These are phyloP conservation scores for Holacanthella duospinosa DNA, from an alignment of 2,888 invertebrate genomes.

Conservation along the genomic window DNA sequence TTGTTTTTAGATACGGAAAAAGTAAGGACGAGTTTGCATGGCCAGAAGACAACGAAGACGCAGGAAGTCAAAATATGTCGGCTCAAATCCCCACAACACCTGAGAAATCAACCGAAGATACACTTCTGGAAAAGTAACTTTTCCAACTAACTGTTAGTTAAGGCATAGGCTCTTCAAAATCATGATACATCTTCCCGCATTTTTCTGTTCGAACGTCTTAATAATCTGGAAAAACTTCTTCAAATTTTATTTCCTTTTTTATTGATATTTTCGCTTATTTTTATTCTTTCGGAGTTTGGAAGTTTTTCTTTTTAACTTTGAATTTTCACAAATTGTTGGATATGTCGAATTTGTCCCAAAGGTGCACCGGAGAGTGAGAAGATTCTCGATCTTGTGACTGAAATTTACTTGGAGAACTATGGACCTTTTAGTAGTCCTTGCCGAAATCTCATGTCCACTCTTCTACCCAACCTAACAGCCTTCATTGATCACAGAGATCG, in stretches of 20 bases:
- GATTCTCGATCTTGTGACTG: conserved; percentile 27
- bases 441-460: conserved; percentile 52
- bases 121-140: conserved; percentile 28
- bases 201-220: no score
- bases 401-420: conserved; percentile 37
- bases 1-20: conserved; percentile 72
- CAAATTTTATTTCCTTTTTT: no score
- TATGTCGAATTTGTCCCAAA: conserved; percentile 28
- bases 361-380: conserved; percentile 27
- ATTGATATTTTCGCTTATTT: no score
- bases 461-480: conserved; percentile 58
- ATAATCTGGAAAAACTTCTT: no score
- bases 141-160: no score
- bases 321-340: no score
- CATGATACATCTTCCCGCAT: no score
- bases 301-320: no score
- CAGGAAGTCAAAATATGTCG: conserved; percentile 36
- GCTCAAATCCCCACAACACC: conserved; percentile 35
- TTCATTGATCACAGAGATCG: conserved; percentile 88
- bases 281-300: no score
- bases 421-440: conserved; percentile 28
- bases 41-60: conserved; percentile 79
- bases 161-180: no score
- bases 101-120: conserved; percentile 25
- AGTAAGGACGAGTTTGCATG: conserved; percentile 92